A percentile compares a stretch with the other conserved stretches of the same genome.
Conservation (phyloP, 2,113 vertebrate genomes). For the Smithornis capensis region DNA sequence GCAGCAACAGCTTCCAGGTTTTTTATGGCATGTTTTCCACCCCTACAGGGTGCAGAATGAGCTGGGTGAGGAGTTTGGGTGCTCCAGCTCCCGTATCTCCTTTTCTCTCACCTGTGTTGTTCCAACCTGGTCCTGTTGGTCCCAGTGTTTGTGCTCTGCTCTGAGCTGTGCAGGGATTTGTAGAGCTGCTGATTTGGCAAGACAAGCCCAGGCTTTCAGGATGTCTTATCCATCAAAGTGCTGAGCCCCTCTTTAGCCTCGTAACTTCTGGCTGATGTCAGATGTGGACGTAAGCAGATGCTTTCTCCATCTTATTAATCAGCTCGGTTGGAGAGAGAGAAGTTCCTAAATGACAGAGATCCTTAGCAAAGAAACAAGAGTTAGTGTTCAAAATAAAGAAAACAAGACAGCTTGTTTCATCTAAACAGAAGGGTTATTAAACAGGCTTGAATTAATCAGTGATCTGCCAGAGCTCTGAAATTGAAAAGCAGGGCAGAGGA, state of each 20-base stretch:
- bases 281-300: slow-evolving; percentile 62
- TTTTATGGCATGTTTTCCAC: rapidly evolving
- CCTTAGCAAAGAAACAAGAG: slow-evolving; percentile 73
- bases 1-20: background rate
- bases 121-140: rapidly evolving
- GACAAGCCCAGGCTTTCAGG: background rate
- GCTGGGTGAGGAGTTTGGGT: background rate
- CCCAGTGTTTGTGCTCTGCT: rapidly evolving
- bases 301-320: slow-evolving; percentile 55
- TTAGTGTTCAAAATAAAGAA: slow-evolving; percentile 78
- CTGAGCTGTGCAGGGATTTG: rapidly evolving
- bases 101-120: rapidly evolving
- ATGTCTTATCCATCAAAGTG: background rate
- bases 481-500: slow-evolving; percentile 55
- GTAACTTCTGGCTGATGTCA: slow-evolving; percentile 52
- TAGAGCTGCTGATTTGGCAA: background rate
- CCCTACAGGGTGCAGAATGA: background rate
- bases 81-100: rapidly evolving
- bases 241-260: background rate
- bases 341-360: slow-evolving; percentile 76
- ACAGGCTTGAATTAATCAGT: slow-evolving; percentile 79
- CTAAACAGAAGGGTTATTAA: slow-evolving; percentile 80
- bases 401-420: slow-evolving; percentile 83
- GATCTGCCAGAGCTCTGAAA: slow-evolving; percentile 69
- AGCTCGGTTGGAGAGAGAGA: slow-evolving; percentile 66